A percentile compares a stretch with the other conserved stretches of the same genome.
These are phyloP conservation scores for Heliconius aoede DNA, from an alignment of 2,888 invertebrate species.

Conservation along the genomic window DNA sequence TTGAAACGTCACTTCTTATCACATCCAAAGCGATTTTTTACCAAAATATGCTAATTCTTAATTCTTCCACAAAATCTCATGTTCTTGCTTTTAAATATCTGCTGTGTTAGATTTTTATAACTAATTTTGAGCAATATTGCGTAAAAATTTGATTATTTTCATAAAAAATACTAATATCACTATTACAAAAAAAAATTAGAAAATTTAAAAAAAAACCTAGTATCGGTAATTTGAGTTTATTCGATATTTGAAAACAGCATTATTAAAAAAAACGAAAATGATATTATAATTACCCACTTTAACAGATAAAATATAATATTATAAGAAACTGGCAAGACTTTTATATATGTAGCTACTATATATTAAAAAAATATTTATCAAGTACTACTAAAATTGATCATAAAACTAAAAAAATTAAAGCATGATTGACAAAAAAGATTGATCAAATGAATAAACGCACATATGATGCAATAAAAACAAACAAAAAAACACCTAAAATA, in stretches of 20 bases:
- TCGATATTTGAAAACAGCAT: neutral
- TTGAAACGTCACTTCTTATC: constrained; percentile 20
- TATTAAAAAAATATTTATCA: neutral
- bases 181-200: neutral
- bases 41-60: constrained; percentile 16
- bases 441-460: neutral
- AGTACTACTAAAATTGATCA: neutral
- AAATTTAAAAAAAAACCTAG: too few relatives aligned
- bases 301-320: neutral
- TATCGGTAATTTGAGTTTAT: neutral
- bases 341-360: neutral
- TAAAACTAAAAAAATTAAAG: neutral
- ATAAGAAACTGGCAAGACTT: constrained; percentile 12
- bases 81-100: neutral
- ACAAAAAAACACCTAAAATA: neutral
- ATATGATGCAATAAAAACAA: too few relatives aligned
- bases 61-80: neutral
- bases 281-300: neutral
- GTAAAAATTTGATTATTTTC: neutral
- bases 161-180: neutral
- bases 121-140: constrained; percentile 8
- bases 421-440: neutral
- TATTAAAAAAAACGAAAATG: neutral
- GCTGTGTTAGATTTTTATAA: constrained; percentile 1
- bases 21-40: constrained; percentile 22